These are phyloP conservation scores for Nesospiza acunhae DNA, from an alignment of 2,113 vertebrate species.

Conservation along the genomic window DNA sequence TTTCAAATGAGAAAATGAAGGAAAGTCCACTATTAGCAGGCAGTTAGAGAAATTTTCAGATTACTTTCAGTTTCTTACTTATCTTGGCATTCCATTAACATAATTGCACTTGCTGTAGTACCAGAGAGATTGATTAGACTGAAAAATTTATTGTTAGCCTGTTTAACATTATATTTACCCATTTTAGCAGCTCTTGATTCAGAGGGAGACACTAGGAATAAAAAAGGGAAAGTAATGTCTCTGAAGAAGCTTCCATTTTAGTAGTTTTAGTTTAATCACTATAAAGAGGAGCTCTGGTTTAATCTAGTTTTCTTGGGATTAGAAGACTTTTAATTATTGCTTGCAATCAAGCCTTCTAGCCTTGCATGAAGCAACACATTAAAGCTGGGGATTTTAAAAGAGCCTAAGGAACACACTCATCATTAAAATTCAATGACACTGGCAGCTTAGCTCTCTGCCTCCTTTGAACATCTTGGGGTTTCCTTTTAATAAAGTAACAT, in stretches of 20 bases:
- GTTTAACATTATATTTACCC: constrained; percentile 54
- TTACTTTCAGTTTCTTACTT: constrained; percentile 76
- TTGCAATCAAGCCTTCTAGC: constrained; percentile 29
- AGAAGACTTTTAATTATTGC: constrained; percentile 21
- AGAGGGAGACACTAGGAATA: background rate
- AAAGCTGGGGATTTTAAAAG: constrained; percentile 59
- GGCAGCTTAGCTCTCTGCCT: background rate
- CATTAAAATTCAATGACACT: constrained; percentile 43
- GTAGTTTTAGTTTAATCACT: background rate
- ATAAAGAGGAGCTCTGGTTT: background rate
- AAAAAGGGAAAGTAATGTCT: background rate
- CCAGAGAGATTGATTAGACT: constrained; percentile 71
- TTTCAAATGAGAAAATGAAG: constrained; percentile 57
- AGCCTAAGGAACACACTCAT: background rate
- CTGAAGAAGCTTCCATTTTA: background rate
- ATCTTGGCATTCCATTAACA: constrained; percentile 66
- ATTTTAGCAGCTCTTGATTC: constrained; percentile 47
- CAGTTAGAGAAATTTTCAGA: constrained; percentile 66
- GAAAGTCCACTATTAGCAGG: constrained; percentile 65
- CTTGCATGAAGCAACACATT: constrained; percentile 21
- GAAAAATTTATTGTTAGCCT: constrained; percentile 48
- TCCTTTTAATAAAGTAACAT: background rate
- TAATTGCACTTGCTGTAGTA: constrained; percentile 45
- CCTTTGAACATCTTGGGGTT: background rate
- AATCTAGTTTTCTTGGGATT: background rate